These are phyloP conservation scores for Melopsittacus undulatus DNA, from an alignment of 2,797 vertebrate species.

Conservation along the genomic window DNA sequence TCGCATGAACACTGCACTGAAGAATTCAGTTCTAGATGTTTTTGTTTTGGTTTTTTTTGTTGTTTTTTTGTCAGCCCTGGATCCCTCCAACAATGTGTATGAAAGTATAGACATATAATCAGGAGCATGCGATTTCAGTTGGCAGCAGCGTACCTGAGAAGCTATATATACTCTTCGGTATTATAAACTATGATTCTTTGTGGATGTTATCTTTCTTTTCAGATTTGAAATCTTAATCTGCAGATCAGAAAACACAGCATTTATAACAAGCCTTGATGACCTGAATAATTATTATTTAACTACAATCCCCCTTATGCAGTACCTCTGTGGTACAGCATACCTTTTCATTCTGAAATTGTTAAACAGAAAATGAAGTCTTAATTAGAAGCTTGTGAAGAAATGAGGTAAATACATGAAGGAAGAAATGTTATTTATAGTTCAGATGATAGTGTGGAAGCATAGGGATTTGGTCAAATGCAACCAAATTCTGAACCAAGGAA, in stretches of 20 bases:
- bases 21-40: neutral
- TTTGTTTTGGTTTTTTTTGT: neutral
- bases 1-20: neutral
- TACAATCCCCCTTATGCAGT: neutral
- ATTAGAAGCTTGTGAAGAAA: neutral
- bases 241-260: neutral
- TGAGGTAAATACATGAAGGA: neutral
- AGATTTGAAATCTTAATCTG: neutral
- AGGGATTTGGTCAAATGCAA: neutral
- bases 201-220: neutral
- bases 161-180: accelerated
- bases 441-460: neutral
- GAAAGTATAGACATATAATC: neutral
- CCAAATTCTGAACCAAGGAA: neutral
- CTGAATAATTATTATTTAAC: neutral
- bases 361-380: neutral
- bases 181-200: neutral
- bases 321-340: neutral
- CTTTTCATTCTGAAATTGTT: neutral
- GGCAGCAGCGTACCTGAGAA: neutral
- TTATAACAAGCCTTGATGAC: neutral
- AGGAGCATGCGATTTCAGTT: neutral
- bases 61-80: neutral
- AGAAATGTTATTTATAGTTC: neutral
- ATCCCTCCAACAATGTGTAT: neutral